Base-by-base conservation (phyloP, 1,140 invertebrate genomes). In the Stegodyphus mimosarum region DNA sequence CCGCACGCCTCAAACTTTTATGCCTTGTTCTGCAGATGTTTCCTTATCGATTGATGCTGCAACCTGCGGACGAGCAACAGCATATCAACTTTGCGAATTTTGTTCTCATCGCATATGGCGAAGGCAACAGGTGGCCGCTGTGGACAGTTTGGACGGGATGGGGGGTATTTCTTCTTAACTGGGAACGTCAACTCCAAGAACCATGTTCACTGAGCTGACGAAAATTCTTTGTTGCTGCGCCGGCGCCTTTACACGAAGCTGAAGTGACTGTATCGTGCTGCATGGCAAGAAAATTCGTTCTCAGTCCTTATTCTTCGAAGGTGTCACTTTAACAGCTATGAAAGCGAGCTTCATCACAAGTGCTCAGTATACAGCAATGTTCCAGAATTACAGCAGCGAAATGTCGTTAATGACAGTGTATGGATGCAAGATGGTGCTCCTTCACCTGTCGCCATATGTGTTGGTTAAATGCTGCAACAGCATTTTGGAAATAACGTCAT, bases 181-280 rank as follows among this genome's bases (percentile, higher is more conserved):
- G 70, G 70, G 13, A 72, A 72, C 50, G 70, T 72, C 0, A 51
- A 72, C 70, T 49, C n/a, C 70, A 13, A 72, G 6, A 72, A 72
- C 6, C 49, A 33, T 50, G 70, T 49, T 11, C 70, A 6, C 9
- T 72, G 70, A 33, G 48, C 48, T 9, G 48, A 72, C 7, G 49
- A 13, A 50, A 72, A 49, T 72, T 7, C 70, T 72, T 7, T n/a
- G 70, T 1, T 72, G 50, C 51, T 5, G 33, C 6, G 5, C 18
- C 17, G 6, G 48, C 11, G 49, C 70, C 48, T 51, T 72, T 50
- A 72, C n/a, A 72, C 13, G 48, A 50, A 6, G 48, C 9, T 10
- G 9, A 69, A 17, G 66, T 69, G 33, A 69, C 1, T 69, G 66
- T 69, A n/a, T 69, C 9, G 66, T 48, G n/a, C 66, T 9, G 66